These are phyloP conservation scores for Lathronympha strigana DNA, from an alignment of 2,888 invertebrate species.

Conservation along the genomic window DNA sequence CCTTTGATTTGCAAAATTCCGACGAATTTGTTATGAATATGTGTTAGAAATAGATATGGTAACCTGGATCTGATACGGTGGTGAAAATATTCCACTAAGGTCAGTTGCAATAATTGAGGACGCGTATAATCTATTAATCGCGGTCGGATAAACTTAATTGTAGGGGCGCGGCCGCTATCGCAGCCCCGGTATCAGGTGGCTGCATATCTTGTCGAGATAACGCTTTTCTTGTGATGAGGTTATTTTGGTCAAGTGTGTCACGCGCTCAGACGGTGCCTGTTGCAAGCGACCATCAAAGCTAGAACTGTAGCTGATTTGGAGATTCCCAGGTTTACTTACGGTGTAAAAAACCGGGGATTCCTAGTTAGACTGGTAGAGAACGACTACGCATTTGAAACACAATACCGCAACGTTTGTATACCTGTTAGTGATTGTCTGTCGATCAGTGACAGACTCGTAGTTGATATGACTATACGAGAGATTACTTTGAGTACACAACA, in stretches of 20 bases:
- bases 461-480: slow-evolving; percentile 53
- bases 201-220: slow-evolving; percentile 51
- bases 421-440: slow-evolving; percentile 46
- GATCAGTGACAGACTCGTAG: slow-evolving; percentile 56
- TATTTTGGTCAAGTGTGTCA: slow-evolving; percentile 59
- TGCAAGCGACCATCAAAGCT: slow-evolving; percentile 42
- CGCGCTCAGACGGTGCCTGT: slow-evolving; percentile 48
- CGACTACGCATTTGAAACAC: slow-evolving; percentile 62
- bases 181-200: slow-evolving; percentile 51
- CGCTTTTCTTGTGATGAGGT: slow-evolving; percentile 49
- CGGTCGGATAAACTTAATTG: slow-evolving; percentile 69
- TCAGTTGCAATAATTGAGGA: slow-evolving; percentile 51
- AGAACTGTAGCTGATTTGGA: slow-evolving; percentile 35
- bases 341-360: slow-evolving; percentile 39
- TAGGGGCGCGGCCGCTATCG: slow-evolving; percentile 70
- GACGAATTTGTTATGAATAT: slow-evolving; percentile 14
- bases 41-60: slow-evolving; percentile 2
- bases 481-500: slow-evolving; percentile 44
- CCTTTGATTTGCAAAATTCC: slow-evolving; percentile 35
- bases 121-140: slow-evolving; percentile 61
- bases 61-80: slow-evolving; percentile 50
- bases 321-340: background rate
- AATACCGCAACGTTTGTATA: slow-evolving; percentile 23
- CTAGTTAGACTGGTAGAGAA: slow-evolving; percentile 44
- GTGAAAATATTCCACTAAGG: slow-evolving; percentile 54